phyloP scores from a whole-genome alignment of 2,888 invertebrate species.

The Ophioninae sp. region DNA sequence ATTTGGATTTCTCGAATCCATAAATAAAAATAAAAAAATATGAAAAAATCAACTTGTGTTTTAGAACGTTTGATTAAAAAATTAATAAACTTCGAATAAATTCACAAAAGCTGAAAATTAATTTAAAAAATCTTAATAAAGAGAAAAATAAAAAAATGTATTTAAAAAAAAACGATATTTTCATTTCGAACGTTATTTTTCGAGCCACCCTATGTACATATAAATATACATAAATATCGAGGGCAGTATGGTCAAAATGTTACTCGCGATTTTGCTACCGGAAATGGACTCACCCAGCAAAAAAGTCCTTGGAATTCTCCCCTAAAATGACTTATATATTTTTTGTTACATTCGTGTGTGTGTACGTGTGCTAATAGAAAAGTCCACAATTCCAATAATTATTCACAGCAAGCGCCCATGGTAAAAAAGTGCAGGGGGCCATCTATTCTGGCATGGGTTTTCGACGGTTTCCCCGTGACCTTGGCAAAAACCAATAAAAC shows the following conservation, averaged over 20 bases:
- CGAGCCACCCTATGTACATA: background rate
- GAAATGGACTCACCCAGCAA: constrained; percentile 30
- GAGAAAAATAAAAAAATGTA: too few species aligned
- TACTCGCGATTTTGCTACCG: background rate
- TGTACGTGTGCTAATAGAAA: background rate
- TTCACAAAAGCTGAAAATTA: too few species aligned
- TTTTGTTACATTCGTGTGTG: background rate
- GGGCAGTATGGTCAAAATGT: constrained; percentile 26
- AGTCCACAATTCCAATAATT: background rate
- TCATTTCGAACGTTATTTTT: background rate
- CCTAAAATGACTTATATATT: constrained; percentile 20
- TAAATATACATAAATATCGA: constrained; percentile 4
- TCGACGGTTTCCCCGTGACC: too few species aligned
- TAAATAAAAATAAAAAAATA: too few species aligned
- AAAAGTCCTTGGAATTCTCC: constrained; percentile 11
- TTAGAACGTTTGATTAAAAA: too few species aligned
- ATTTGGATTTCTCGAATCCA: background rate
- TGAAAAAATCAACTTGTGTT: too few species aligned
- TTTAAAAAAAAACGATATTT: too few species aligned
- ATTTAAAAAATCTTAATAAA: too few species aligned
- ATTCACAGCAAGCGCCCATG: background rate
- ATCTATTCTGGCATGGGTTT: too few species aligned
- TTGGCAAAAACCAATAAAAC: too few species aligned
- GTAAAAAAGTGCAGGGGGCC: background rate
- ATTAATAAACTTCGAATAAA: too few species aligned